phyloP scores from a whole-genome alignment of 1,140 invertebrate species.

The Neodiprion pinetum region DNA sequence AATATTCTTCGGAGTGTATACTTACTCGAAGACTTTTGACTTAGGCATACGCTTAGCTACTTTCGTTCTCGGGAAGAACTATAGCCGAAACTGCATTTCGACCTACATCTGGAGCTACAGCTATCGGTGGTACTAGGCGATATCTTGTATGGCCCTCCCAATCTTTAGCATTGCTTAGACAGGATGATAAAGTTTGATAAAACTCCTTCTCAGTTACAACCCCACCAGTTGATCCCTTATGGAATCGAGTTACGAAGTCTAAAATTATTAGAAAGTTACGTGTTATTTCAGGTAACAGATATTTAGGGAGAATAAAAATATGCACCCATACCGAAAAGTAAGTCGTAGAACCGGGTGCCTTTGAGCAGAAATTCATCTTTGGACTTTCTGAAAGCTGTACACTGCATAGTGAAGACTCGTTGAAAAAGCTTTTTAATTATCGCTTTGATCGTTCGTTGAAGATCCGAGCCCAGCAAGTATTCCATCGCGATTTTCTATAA shows the following conservation, averaged over 20 bases:
- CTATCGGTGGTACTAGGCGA: background rate
- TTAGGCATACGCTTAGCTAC: too few species aligned
- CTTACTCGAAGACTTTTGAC: too few species aligned
- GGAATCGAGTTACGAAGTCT: background rate
- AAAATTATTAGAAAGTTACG: background rate
- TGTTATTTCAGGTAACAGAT: background rate
- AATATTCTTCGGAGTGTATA: too few species aligned
- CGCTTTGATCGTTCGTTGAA: background rate
- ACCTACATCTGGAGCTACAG: background rate
- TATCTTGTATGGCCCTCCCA: background rate
- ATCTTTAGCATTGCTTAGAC: background rate
- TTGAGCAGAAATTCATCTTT: background rate
- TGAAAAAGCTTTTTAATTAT: background rate
- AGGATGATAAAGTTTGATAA: background rate
- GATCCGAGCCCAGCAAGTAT: background rate
- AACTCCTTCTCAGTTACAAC: background rate
- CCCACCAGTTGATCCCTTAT: background rate
- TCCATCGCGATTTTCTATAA: slow-evolving; percentile 1
- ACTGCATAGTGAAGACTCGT: background rate
- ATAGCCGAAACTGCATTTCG: too few species aligned
- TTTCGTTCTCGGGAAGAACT: too few species aligned
- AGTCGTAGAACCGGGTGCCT: slow-evolving; percentile 1
- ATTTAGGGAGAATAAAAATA: background rate
- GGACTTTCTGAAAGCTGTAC: background rate
- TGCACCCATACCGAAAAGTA: background rate